Evolutionary conservation across 2,113 vertebrate genomes (phyloP), one percentile per base, ranked within the genome.

Genomic region (Myrmecophaga tridactyla): DNA sequence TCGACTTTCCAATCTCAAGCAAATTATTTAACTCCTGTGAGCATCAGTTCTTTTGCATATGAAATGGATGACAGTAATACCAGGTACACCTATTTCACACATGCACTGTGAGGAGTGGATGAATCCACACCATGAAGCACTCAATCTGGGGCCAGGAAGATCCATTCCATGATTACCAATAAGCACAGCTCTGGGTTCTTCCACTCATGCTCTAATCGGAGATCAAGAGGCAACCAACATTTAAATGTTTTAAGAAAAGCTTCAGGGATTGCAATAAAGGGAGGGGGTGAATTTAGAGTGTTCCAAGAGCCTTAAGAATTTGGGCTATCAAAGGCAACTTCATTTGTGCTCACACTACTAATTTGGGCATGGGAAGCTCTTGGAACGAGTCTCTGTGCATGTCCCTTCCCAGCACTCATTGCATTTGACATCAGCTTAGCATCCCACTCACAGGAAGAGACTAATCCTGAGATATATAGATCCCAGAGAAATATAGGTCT

Each of bases 391-490:
- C 31, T 11, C 48, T 14, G 36, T 3, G 18, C 15, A 2, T 21
- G 18, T 39, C 10, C 48, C 62, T 51, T 62, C 39, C 23, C 25
- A 15, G 58, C 0, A 1, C 2, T 84, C 17, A 27, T 53, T 5
- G n/a, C 20, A 5, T 65, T 20, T 31, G 4, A 5, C 6, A 7
- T 39, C 31, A 25, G 36, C 21, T 46, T 34, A 15, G 20, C 36
- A 36, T 17, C 31, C 6, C 27, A 48, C 3, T 3, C 0, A 1
- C 0, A 58, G 25, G 31, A 56, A 41, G 3, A 10, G 1, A 15
- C 34, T 14, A 5, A 20, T 34, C 20, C 10, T 9, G 63, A 56
- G 21, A 29, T 34, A 3, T 15, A 11, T 12, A 23, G n/a, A 46
- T 18, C 7, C 11, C 15, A 34, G 48, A 48, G 17, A 56, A 39